Evolutionary conservation across 2,888 invertebrate genomes (phyloP).

Genomic region (Spodoptera exigua): DNA sequence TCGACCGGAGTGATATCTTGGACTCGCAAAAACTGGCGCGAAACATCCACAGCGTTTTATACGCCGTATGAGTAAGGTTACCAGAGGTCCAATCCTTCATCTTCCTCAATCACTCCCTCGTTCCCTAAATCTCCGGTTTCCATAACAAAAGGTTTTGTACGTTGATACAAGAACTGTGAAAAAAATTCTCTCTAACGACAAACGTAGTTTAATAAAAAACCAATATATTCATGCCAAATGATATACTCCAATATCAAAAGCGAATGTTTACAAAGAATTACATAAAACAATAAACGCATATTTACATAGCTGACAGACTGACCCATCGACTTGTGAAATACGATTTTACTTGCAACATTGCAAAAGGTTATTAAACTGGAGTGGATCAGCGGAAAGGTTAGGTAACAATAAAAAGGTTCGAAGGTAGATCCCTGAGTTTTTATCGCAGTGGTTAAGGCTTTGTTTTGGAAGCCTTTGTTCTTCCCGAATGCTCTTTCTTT

Average conservation of each 20-base stretch:
- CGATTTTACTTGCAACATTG: constrained; percentile 67
- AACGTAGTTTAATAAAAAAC: too few species aligned
- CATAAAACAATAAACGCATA: constrained; percentile 40
- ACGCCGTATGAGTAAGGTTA: too few species aligned
- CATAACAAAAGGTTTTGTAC: too few species aligned
- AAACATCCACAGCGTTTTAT: too few species aligned
- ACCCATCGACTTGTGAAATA: constrained; percentile 60
- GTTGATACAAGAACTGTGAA: too few species aligned
- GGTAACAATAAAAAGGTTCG: constrained; percentile 79
- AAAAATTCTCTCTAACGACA: too few species aligned
- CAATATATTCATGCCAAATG: too few species aligned
- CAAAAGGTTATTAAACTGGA: constrained; percentile 78
- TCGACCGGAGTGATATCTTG: too few species aligned
- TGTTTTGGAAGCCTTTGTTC: constrained; percentile 76
- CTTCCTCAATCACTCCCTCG: too few species aligned
- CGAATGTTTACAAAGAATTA: constrained; percentile 36
- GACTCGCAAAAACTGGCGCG: too few species aligned
- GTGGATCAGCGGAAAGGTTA: constrained; percentile 82
- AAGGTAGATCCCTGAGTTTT: constrained; percentile 73
- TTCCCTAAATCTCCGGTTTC: too few species aligned
- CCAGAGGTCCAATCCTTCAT: too few species aligned
- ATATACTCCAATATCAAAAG: constrained; percentile 1
- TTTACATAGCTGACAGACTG: constrained; percentile 37
- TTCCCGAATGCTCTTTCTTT: constrained; percentile 66
- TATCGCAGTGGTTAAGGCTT: constrained; percentile 72